Evolutionary conservation across 1,140 invertebrate genomes (phyloP).

Genomic region (Neodiprion lecontei): DNA sequence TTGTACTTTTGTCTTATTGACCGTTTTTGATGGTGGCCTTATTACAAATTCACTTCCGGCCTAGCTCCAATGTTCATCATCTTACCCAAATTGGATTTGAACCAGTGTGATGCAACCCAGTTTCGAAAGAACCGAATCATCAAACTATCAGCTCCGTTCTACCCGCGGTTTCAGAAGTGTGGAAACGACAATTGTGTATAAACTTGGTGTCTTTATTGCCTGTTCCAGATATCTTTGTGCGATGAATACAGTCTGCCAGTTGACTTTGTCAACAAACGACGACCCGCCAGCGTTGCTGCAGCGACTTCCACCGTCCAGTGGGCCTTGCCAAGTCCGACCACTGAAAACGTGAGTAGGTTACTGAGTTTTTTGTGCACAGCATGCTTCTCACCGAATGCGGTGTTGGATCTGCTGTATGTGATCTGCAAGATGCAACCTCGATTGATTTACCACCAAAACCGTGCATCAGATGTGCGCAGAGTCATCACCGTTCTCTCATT

Average conservation of each 20-base stretch:
- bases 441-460: too few species aligned
- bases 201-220: slow-evolving; percentile 30
- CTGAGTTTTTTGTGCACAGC: neutral
- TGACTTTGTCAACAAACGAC: slow-evolving; percentile 75
- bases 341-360: slow-evolving; percentile 65
- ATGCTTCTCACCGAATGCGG: neutral
- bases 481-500: too few species aligned
- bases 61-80: too few species aligned
- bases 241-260: slow-evolving; percentile 82
- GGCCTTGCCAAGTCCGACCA: slow-evolving; percentile 67
- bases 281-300: slow-evolving; percentile 67
- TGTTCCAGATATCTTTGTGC: slow-evolving; percentile 76
- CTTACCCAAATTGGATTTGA: too few species aligned
- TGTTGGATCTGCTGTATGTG: neutral
- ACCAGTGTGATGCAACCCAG: too few species aligned
- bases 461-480: too few species aligned
- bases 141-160: too few species aligned
- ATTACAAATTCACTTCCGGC: too few species aligned
- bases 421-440: neutral
- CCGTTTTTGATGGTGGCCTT: too few species aligned
- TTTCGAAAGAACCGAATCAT: too few species aligned
- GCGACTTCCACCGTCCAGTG: slow-evolving; percentile 63
- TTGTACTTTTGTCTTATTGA: too few species aligned
- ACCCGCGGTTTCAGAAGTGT: too few species aligned
- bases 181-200: neutral